Base-by-base conservation (phyloP, 1,140 invertebrate genomes). In the Stenopsyche tienmushanensis region DNA sequence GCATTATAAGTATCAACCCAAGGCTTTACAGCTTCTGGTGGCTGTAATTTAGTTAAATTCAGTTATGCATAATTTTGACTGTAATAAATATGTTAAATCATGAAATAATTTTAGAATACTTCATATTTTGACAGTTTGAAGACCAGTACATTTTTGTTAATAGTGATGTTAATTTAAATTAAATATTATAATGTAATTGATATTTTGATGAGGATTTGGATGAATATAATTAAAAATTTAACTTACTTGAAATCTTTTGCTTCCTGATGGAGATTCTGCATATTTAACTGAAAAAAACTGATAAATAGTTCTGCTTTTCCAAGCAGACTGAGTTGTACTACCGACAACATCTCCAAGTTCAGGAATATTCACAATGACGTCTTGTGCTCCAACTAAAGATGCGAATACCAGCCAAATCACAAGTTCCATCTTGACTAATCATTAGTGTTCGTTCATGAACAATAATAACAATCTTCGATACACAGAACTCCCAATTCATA, bases 251-350 rank as follows among this genome's bases (percentile, higher is more conserved):
- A 77, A 78, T 0, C 76, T 67, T 66, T 73, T 54, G n/a, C 72
- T 55, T 21, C 76, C 76, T 3, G 72, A 75, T 0, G 76, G 75
- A 3, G 76, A 71, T 29, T 76, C 72, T 2, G 72, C 76, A 55
- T 76, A 78, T 72, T 71, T 62, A 1, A 78, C 65, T 69, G 74
- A 72, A 3, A 75, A 72, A 68, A 78, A 78, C 58, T 77, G 73
- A 25, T 75, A 25, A 41, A 77, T 72, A 50, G 75, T 71, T 0
- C 75, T 71, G 5, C 73, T 63, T 0, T 71, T 73, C 76, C 76
- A 77, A 3, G 76, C 71, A 0, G 76, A 75, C 41, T 73, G 70
- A 2, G 72, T 25, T 41, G 71, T 70, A 34, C 72, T 73, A 9
- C 76, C 76, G 68, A 73, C 71, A n/a, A 78, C 72, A 3, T 66